These are phyloP conservation scores for Drosophila nr. fundita DNA, from an alignment of 2,888 invertebrate species.

Conservation along the genomic window DNA sequence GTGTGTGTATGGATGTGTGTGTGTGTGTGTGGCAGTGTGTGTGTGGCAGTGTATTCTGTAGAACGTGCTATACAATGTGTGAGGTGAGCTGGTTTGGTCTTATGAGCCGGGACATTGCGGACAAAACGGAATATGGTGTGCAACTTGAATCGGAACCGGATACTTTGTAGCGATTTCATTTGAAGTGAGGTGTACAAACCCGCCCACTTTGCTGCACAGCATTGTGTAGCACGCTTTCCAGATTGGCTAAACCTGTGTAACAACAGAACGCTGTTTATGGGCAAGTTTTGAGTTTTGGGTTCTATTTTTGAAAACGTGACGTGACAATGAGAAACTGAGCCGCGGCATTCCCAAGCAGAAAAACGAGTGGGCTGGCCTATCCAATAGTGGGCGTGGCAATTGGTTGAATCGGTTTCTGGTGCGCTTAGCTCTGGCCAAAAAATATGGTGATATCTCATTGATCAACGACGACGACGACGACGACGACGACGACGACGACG, in stretches of 20 bases:
- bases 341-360: conserved; percentile 79
- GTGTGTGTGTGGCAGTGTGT: conserved; percentile 1
- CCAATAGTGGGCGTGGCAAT: conserved; percentile 16
- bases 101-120: conserved; percentile 25
- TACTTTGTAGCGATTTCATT: conserved; percentile 22
- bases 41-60: conserved; percentile 18
- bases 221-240: conserved; percentile 46
- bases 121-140: conserved; percentile 35
- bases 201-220: conserved; percentile 12
- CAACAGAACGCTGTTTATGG: conserved; percentile 4
- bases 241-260: conserved; percentile 17
- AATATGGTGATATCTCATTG: conserved; percentile 64
- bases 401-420: conserved; percentile 48
- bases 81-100: conserved; percentile 9
- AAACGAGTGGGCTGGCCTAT: conserved; percentile 25
- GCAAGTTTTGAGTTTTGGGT: conserved; percentile 5
- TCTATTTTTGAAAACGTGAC: conserved; percentile 21
- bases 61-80: conserved; percentile 49
- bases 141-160: conserved; percentile 32
- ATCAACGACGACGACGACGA: conserved; percentile 17
- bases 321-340: conserved; percentile 23
- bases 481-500: conserved; percentile 11
- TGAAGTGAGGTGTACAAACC: not conserved
- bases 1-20: conserved; percentile 17
- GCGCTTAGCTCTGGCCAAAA: conserved; percentile 41